Evolutionary conservation across 2,113 vertebrate genomes (phyloP), one percentile per base, ranked within the genome.

Genomic region (Chrysochloris asiatica): DNA sequence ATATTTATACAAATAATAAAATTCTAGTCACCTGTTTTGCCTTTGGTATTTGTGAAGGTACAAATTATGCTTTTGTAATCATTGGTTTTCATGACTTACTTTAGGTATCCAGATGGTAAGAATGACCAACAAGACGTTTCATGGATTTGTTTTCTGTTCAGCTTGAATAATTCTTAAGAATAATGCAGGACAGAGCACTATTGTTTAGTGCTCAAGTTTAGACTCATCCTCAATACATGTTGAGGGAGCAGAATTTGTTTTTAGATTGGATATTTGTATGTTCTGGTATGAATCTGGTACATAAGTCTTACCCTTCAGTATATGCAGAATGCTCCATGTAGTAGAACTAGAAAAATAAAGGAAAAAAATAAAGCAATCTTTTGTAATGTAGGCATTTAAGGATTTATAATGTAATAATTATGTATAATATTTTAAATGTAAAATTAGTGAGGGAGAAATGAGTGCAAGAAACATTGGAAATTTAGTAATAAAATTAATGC

Each of bases 391-490:
- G 41, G 4, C n/a, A 76, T 84, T 41, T 87, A 36, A 90, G 50
- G 45, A 54, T 81, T 93, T 93, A 83, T 54, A 96, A 78, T 73
- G 47, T 80, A 8, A 56, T 8, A 75, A 86, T 59, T 83, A 72
- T 52, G 6, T 41, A 41, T 67, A 80, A 65, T 38, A 85, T 90
- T 93, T 93, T 82, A 75, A 88, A 83, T 43, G 16, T 30, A 79
- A 80, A 80, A 80, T 63, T 10, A 88, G n/a, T n/a, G 79, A 88
- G 28, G 38, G 43, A 73, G 90, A 90, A 90, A 72, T 73, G n/a
- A 87, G 61, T 56, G 47, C 54, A 75, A 75, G 73, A 73, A 75
- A 73, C 36, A 82, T 24, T 87, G 83, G 26, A 54, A 81, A 85
- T 59, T 85, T 78, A 85, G 10, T 72, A 80, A 56, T 69, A 89